Conservation (phyloP, 2,113 vertebrate species). For the Rostratula benghalensis region DNA sequence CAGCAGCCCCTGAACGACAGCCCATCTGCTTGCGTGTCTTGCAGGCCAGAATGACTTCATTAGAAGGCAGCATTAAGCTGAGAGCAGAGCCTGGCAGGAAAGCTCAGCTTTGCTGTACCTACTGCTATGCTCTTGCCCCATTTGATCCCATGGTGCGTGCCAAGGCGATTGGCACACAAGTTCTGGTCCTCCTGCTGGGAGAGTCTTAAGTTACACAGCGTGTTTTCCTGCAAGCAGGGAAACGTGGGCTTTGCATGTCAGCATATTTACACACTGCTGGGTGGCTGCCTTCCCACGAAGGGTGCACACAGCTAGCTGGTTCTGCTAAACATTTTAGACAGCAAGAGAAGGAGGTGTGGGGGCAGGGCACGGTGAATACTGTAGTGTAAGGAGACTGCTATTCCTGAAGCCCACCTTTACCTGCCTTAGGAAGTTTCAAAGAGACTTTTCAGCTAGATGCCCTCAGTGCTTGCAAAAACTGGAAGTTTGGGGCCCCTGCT, state of each 20-base stretch:
- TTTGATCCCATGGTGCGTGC: not conserved
- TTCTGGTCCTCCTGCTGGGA: not conserved
- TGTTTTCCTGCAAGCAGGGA: not conserved
- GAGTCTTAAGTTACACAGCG: not conserved
- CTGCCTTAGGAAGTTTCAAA: not conserved
- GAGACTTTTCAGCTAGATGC: not conserved
- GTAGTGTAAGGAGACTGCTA: not conserved
- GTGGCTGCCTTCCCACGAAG: not conserved
- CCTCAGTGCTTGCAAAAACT: not conserved
- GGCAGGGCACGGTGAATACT: not conserved
- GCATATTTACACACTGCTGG: not conserved
- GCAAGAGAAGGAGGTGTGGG: not conserved
- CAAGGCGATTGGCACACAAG: not conserved
- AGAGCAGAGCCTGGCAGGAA: not conserved
- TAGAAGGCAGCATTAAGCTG: not conserved
- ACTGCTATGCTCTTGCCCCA: not conserved
- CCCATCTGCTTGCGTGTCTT: conserved; percentile 21
- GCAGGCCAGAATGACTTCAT: conserved; percentile 31
- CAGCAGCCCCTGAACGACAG: not conserved
- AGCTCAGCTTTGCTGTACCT: not conserved
- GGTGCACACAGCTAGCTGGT: not conserved
- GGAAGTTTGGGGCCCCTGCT: not conserved
- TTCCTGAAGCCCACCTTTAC: not conserved
- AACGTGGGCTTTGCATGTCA: not conserved
- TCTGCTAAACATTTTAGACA: not conserved